A percentile compares a stretch with the other conserved stretches of the same genome.
Conservation (phyloP, 2,888 invertebrate species). For the Catocala nupta region DNA sequence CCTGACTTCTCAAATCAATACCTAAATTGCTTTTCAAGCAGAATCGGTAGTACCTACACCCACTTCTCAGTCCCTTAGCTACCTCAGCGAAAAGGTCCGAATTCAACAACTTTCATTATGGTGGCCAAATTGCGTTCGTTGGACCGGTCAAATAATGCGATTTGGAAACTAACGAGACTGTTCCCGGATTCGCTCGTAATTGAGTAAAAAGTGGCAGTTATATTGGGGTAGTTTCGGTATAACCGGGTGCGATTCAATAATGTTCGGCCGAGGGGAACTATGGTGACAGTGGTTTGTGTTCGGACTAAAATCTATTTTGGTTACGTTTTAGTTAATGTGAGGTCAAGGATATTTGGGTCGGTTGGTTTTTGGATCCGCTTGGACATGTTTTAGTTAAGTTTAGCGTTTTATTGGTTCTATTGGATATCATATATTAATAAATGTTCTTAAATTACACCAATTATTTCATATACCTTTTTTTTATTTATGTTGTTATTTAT, state of each 20-base stretch:
- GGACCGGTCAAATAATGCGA: constrained; percentile 34
- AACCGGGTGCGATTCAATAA: constrained; percentile 45
- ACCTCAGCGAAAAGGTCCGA: constrained; percentile 33
- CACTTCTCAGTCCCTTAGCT: constrained; percentile 2
- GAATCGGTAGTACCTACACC: neutral
- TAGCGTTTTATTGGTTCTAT: too few relatives aligned
- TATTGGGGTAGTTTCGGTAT: constrained; percentile 36
- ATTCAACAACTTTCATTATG: constrained; percentile 34
- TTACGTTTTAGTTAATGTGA: too few relatives aligned
- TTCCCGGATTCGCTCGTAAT: constrained; percentile 42
- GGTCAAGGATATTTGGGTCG: too few relatives aligned
- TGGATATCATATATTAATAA: too few relatives aligned
- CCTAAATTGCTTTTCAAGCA: constrained; percentile 15
- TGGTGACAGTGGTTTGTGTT: too few relatives aligned
- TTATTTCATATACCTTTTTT: too few relatives aligned
- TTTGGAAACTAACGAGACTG: constrained; percentile 45
- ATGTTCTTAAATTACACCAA: too few relatives aligned
- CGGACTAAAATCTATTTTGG: too few relatives aligned
- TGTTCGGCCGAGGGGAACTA: neutral
- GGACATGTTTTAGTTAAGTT: too few relatives aligned
- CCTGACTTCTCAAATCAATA: constrained; percentile 15
- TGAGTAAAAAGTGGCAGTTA: constrained; percentile 46
- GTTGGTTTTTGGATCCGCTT: too few relatives aligned
- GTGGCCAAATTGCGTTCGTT: constrained; percentile 31
- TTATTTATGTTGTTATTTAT: too few relatives aligned